Percentiles rank a stretch among this genome's conserved stretches.
phyloP scores from a whole-genome alignment of 2,888 invertebrate genomes.

The Escarpia spicata region DNA sequence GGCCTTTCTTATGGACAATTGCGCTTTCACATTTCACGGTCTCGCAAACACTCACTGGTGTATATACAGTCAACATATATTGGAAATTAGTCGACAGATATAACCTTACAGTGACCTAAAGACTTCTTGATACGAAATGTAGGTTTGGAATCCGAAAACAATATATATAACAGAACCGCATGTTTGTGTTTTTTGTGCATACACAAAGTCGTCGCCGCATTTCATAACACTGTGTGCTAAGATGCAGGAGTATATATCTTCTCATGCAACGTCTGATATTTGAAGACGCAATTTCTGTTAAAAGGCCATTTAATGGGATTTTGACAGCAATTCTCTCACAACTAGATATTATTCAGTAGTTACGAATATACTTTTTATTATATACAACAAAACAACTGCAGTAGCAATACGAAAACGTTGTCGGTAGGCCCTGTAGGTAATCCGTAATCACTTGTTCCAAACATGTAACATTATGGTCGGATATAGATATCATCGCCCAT shows the following conservation, averaged over 20 bases:
- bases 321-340: neutral
- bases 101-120: no score
- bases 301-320: neutral
- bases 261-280: neutral
- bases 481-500: neutral
- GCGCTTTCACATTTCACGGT: no score
- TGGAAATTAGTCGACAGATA: no score
- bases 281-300: neutral
- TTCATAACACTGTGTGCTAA: neutral
- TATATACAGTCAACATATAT: no score
- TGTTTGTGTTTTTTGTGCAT: no score
- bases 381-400: constrained; percentile 8
- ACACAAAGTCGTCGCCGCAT: neutral
- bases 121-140: no score
- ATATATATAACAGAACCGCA: no score
- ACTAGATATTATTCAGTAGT: neutral
- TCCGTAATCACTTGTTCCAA: neutral
- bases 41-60: no score
- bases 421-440: neutral
- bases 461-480: neutral
- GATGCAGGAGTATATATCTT: neutral
- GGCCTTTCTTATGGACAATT: no score
- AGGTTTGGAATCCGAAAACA: no score
- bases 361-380: neutral
- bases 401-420: neutral